Conservation (phyloP, 2,113 vertebrate genomes). For the Pao palembangensis region DNA sequence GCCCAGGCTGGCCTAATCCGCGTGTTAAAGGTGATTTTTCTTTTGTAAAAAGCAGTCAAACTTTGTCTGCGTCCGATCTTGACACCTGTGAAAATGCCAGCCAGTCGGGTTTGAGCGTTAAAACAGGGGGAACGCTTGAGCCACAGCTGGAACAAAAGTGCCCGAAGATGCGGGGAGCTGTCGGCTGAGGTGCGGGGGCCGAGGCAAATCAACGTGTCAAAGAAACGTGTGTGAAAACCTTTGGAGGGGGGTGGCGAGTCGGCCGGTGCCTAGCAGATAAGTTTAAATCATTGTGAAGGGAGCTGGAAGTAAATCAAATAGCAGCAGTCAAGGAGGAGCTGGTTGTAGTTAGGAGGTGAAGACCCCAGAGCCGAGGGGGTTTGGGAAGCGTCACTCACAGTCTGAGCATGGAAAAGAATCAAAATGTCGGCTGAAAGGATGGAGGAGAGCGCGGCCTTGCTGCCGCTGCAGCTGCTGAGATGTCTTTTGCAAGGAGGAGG, state of each 20-base stretch:
- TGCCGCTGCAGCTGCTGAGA: not conserved
- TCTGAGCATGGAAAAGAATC: not conserved
- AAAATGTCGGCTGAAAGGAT: not conserved
- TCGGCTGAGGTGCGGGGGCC: not conserved
- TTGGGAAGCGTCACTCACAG: constrained; percentile 21
- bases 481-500: too few relatives aligned
- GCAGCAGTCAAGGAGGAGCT: not conserved
- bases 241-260: not conserved
- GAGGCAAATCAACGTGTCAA: not conserved
- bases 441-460: not conserved
- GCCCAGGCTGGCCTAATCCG: constrained; percentile 29
- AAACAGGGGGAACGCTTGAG: not conserved
- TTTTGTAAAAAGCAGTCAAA: constrained; percentile 14
- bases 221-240: not conserved
- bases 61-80: constrained; percentile 10
- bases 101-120: not conserved
- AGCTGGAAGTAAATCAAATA: constrained; percentile 4
- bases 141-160: too few relatives aligned
- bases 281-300: not conserved
- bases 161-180: not conserved
- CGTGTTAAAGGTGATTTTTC: constrained; percentile 14
- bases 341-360: not conserved
- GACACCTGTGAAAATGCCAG: constrained; percentile 34
- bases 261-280: not conserved
- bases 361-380: constrained; percentile 7